Evolutionary conservation across 2,113 vertebrate species (phyloP).

Genomic region (Archocentrus centrarchus): DNA sequence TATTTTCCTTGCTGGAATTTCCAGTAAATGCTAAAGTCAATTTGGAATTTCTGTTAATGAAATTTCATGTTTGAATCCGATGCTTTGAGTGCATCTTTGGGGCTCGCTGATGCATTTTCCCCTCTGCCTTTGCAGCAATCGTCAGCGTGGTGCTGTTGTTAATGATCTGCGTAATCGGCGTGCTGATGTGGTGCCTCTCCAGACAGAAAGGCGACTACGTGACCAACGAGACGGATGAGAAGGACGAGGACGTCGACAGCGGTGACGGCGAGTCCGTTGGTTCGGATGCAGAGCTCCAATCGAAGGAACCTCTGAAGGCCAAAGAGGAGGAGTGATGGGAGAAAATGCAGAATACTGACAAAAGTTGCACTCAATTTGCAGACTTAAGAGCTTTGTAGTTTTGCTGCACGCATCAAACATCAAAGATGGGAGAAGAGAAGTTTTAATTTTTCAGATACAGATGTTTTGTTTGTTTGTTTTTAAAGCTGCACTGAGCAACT

Average conservation of each 20-base stretch:
- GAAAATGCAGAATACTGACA: background rate
- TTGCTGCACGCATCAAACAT: background rate
- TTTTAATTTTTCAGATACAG: background rate
- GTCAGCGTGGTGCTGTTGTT: constrained; percentile 16
- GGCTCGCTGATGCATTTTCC: background rate
- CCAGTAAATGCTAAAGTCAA: background rate
- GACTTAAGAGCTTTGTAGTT: constrained; percentile 1
- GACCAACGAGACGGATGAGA: constrained; percentile 53
- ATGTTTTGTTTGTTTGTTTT: background rate
- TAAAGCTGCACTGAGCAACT: constrained; percentile 5
- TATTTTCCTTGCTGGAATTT: background rate
- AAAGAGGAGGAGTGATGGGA: constrained; percentile 7
- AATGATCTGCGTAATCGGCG: background rate
- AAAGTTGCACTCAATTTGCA: background rate
- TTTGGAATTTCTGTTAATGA: too few species aligned
- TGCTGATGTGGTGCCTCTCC: constrained; percentile 48
- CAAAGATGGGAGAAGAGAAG: background rate
- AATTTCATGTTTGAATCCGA: too few species aligned
- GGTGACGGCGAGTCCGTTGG: background rate
- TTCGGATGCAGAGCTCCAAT: constrained; percentile 15
- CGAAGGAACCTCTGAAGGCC: constrained; percentile 15
- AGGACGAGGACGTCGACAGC: background rate
- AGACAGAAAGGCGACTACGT: constrained; percentile 56
- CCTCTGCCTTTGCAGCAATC: background rate
- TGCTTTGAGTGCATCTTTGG: background rate